A percentile compares a stretch with the other conserved stretches of the same genome.
Conservation (phyloP, 2,888 invertebrate genomes). For the Clusia tigrina region DNA sequence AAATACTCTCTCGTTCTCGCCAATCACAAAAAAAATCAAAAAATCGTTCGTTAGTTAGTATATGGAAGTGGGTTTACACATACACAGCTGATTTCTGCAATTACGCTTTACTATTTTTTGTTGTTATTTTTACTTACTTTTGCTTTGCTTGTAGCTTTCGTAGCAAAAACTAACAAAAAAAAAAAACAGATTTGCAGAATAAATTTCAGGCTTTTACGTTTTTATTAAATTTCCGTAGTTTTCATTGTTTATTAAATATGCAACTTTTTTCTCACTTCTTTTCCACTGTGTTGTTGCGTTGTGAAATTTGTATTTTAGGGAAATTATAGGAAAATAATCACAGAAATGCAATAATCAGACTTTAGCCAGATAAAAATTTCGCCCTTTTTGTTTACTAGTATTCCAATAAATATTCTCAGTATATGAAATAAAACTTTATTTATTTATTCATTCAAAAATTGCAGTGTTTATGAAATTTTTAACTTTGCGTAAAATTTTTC, state of each 20-base stretch:
- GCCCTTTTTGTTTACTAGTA: too few relatives aligned
- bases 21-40: too few relatives aligned
- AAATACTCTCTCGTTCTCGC: too few relatives aligned
- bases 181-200: slow-evolving; percentile 26
- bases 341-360: background rate
- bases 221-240: background rate
- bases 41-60: too few relatives aligned
- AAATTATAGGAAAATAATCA: too few relatives aligned
- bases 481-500: background rate
- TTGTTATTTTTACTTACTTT: slow-evolving; percentile 30
- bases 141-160: slow-evolving; percentile 32
- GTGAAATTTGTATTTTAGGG: too few relatives aligned
- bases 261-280: background rate
- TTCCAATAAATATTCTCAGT: too few relatives aligned
- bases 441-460: background rate
- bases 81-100: slow-evolving; percentile 64
- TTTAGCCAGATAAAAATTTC: background rate
- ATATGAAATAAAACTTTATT: too few relatives aligned
- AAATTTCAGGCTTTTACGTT: background rate
- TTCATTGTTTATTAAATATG: background rate
- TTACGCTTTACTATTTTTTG: slow-evolving; percentile 46
- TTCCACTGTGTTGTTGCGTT: too few relatives aligned
- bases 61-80: slow-evolving; percentile 42
- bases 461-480: background rate
- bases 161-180: slow-evolving; percentile 33